phyloP scores from a whole-genome alignment of 2,797 vertebrate genomes.

The Tokudaia tokunoshimensis region DNA sequence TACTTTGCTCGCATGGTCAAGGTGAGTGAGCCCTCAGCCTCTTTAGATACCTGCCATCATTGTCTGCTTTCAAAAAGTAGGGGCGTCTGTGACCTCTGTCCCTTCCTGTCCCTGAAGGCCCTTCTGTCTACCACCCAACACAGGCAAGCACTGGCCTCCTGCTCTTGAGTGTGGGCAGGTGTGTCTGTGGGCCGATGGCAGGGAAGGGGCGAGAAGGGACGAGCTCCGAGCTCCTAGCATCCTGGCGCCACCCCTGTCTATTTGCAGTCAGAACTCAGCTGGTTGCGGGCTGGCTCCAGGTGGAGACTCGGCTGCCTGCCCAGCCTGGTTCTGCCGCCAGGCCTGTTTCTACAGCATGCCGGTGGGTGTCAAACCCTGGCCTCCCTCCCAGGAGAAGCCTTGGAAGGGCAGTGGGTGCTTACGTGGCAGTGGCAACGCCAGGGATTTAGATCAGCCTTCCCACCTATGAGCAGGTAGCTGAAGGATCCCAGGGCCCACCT shows the following conservation, averaged over 20 bases:
- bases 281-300: neutral
- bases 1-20: conserved; percentile 98
- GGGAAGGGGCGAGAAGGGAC: neutral
- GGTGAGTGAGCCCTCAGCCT: conserved; percentile 86
- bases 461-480: neutral
- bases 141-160: fast-evolving
- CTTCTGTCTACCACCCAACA: neutral
- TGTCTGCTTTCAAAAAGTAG: neutral
- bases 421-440: neutral
- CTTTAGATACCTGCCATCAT: neutral
- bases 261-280: neutral
- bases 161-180: neutral
- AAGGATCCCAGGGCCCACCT: neutral
- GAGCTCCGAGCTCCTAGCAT: neutral
- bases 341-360: neutral
- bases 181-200: neutral
- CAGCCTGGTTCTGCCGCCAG: neutral
- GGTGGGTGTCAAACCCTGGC: neutral
- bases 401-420: neutral
- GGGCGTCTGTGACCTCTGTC: neutral
- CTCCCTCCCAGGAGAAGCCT: neutral
- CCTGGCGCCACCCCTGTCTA: neutral
- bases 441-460: neutral
- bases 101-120: neutral
- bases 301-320: neutral